phyloP scores from a whole-genome alignment of 1,140 invertebrate species.

The Rhopalosiphum padi region DNA sequence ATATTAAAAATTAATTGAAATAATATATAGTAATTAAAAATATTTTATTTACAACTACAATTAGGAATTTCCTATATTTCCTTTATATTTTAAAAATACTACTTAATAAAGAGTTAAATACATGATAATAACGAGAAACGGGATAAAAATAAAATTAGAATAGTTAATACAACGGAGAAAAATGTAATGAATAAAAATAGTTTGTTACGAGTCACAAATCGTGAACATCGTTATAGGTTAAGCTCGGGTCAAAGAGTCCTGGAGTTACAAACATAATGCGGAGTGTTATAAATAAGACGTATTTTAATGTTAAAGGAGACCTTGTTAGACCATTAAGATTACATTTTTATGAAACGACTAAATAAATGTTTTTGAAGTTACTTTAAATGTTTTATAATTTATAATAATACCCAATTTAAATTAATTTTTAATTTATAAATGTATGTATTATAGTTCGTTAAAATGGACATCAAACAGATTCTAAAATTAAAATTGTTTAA shows the following conservation, averaged over 20 bases:
- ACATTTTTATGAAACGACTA: not conserved
- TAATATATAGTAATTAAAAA: not conserved
- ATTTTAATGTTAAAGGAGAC: not conserved
- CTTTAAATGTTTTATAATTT: not conserved
- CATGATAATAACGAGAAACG: not conserved
- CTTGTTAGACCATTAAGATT: not conserved
- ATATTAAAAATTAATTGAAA: not conserved
- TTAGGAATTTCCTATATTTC: not conserved
- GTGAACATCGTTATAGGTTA: not conserved
- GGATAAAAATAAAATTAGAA: not conserved
- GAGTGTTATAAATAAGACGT: not conserved
- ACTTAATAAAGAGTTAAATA: not conserved
- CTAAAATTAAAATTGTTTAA: not conserved
- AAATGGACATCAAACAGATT: not conserved
- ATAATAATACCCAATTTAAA: not conserved
- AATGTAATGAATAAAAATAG: not conserved
- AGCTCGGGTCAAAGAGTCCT: not conserved
- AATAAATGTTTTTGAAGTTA: not conserved
- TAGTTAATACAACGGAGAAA: not conserved
- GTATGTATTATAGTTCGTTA: not conserved
- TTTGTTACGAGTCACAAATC: not conserved
- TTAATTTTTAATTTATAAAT: not conserved
- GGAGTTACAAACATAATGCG: not conserved
- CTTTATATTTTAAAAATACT: not conserved
- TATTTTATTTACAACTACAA: not conserved